These are phyloP conservation scores for Euleptes europaea DNA, from an alignment of 2,113 vertebrate species.

Conservation along the genomic window DNA sequence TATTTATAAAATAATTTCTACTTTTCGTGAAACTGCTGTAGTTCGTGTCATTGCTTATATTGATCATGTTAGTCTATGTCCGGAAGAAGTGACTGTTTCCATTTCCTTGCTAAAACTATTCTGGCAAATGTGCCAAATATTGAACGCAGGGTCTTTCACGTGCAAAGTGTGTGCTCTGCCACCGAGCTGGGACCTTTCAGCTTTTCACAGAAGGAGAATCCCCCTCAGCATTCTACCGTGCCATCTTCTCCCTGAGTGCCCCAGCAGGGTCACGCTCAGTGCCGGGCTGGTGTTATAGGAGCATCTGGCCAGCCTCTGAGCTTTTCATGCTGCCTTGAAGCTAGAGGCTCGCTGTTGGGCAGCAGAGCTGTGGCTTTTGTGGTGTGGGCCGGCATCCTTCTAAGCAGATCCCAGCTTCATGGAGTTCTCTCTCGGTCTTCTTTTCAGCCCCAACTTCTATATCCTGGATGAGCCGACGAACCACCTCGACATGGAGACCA, in stretches of 20 bases:
- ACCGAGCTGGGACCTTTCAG: background rate
- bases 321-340: background rate
- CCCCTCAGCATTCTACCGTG: accelerated
- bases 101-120: too few species aligned
- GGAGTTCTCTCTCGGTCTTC: constrained; percentile 15
- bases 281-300: background rate
- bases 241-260: background rate
- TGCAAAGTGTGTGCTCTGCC: background rate
- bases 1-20: too few species aligned
- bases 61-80: too few species aligned
- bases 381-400: accelerated
- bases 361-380: background rate
- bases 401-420: background rate
- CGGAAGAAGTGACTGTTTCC: too few species aligned
- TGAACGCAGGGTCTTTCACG: too few species aligned
- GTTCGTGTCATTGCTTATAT: too few species aligned
- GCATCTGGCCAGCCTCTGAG: background rate
- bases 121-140: too few species aligned
- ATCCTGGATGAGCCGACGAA: constrained; percentile 97
- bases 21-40: too few species aligned
- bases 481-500: constrained; percentile 99
- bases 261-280: background rate
- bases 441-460: constrained; percentile 94
- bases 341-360: too few species aligned
- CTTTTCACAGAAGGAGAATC: background rate